A percentile compares a stretch with the other conserved stretches of the same genome.
Evolutionary conservation across 2,888 invertebrate species (phyloP).

Genomic region (Flabesymbios commensalis): DNA sequence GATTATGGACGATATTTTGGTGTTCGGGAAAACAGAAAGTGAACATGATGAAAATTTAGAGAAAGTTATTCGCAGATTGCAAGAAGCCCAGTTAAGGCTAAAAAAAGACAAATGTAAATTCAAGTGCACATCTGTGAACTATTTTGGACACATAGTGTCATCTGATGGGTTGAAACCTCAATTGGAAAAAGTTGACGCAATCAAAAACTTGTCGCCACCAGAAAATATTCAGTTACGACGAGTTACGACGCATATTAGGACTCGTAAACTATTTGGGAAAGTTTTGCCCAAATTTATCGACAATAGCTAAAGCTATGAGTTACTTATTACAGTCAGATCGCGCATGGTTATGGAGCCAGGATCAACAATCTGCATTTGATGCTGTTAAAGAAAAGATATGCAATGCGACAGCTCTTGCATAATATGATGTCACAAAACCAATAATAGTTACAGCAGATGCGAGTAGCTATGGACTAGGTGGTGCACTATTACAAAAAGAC

Average conservation of each 20-base stretch:
- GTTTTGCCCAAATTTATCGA: not conserved
- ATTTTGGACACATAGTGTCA: constrained; percentile 18
- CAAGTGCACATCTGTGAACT: not conserved
- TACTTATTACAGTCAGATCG: constrained; percentile 20
- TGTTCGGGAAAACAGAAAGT: not conserved
- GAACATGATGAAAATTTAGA: constrained; percentile 4
- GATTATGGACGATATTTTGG: constrained; percentile 4
- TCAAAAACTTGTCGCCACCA: constrained; percentile 23
- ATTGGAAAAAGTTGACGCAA: constrained; percentile 20
- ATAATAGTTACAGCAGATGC: not conserved
- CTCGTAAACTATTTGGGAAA: not conserved
- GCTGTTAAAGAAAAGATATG: not conserved
- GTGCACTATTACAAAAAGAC: constrained; percentile 29
- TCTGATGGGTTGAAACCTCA: constrained; percentile 18
- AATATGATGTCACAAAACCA: not conserved
- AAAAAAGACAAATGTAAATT: constrained; percentile 1
- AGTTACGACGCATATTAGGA: not conserved
- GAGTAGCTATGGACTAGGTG: constrained; percentile 23
- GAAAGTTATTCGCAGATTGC: not conserved
- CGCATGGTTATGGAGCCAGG: constrained; percentile 9
- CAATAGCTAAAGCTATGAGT: not conserved
- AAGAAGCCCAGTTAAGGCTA: not conserved
- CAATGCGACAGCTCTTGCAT: not conserved
- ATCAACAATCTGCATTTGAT: constrained; percentile 1
- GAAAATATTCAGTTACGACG: not conserved